Percentiles rank a stretch among this genome's conserved stretches.
These are phyloP conservation scores for Lonchura striata DNA, from an alignment of 2,113 vertebrate genomes.

Conservation along the genomic window DNA sequence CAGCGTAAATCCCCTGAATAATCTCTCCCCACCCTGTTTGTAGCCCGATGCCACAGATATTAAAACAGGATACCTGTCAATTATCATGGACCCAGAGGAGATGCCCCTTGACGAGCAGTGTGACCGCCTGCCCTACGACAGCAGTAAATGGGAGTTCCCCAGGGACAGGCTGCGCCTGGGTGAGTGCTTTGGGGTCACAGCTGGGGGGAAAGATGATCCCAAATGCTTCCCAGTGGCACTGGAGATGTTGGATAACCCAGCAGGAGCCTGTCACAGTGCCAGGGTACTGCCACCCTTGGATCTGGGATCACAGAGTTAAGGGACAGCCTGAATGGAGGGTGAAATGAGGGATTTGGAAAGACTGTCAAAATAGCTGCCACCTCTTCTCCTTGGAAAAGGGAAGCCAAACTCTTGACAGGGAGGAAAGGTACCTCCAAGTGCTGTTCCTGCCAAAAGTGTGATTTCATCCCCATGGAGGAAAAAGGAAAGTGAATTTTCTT, in stretches of 20 bases:
- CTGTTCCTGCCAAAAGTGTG: not conserved
- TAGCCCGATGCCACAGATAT: conserved; percentile 82
- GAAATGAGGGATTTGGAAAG: not conserved
- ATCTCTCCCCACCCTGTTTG: not conserved
- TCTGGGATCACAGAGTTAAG: not conserved
- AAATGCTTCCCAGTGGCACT: fast-evolving
- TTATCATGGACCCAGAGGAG: conserved; percentile 93
- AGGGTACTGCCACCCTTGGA: not conserved
- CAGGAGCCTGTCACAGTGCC: not conserved
- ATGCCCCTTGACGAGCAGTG: conserved; percentile 90
- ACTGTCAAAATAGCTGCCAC: not conserved
- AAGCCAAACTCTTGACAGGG: not conserved
- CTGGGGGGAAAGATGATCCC: not conserved
- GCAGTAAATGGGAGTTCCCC: conserved; percentile 95
- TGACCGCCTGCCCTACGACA: conserved; percentile 89
- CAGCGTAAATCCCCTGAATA: not conserved
- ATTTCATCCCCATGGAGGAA: not conserved
- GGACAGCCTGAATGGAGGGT: not conserved
- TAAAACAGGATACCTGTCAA: conserved; percentile 90
- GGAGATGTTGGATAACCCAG: not conserved
- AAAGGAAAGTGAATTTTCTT: not conserved
- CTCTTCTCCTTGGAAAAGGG: not conserved
- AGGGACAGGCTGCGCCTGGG: conserved; percentile 85
- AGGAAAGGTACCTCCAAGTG: not conserved
- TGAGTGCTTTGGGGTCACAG: conserved; percentile 8